Conservation (phyloP, 2,797 vertebrate species). For the Molothrus aeneus region DNA sequence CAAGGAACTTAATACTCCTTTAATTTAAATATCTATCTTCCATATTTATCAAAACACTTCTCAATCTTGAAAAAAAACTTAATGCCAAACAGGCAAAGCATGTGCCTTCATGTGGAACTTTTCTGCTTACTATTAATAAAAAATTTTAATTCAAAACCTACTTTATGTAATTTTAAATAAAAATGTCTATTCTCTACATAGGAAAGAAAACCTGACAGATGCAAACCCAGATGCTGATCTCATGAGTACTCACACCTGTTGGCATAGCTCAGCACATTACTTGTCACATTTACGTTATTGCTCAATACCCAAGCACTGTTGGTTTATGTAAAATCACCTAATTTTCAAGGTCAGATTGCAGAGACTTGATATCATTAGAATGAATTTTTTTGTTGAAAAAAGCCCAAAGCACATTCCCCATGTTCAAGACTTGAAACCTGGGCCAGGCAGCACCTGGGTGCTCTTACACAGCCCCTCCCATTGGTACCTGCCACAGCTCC, state of each 20-base stretch:
- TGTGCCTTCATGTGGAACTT: background rate
- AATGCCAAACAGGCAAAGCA: background rate
- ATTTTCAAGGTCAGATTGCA: background rate
- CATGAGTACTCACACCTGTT: background rate
- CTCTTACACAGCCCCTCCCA: background rate
- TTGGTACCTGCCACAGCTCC: no score
- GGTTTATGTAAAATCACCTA: background rate
- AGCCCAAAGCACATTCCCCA: rapidly evolving
- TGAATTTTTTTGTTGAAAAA: background rate
- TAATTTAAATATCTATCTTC: background rate
- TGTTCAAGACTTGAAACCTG: background rate
- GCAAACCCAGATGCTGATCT: background rate
- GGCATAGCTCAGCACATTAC: background rate
- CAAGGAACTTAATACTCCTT: background rate
- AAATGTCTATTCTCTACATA: background rate
- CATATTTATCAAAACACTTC: background rate
- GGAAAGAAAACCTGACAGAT: background rate
- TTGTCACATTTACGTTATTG: background rate
- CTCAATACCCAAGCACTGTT: background rate
- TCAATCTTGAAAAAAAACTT: background rate
- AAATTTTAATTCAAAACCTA: background rate
- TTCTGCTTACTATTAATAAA: background rate
- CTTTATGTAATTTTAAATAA: background rate
- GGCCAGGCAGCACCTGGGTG: background rate
- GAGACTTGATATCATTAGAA: background rate